Percentiles rank a stretch among this genome's conserved stretches.
phyloP scores from a whole-genome alignment of 1,140 invertebrate species.

The Papilio glaucus region DNA sequence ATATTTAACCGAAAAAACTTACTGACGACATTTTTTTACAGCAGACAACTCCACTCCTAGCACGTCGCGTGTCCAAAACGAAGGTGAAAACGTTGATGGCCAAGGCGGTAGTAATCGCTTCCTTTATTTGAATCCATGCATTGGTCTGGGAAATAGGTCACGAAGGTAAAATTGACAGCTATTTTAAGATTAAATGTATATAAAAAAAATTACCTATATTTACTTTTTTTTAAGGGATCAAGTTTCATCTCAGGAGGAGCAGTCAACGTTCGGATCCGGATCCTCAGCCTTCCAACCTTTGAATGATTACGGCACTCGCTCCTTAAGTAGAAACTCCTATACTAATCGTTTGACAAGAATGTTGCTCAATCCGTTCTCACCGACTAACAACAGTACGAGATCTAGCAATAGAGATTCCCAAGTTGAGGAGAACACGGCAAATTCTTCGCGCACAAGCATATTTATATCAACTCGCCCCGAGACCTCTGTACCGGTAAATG shows the following conservation, averaged over 20 bases:
- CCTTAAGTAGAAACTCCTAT: constrained; percentile 59
- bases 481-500: constrained; percentile 38
- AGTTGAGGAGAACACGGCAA: constrained; percentile 45
- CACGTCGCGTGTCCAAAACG: constrained; percentile 57
- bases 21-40: background rate
- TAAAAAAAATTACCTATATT: constrained; percentile 20
- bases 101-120: constrained; percentile 61
- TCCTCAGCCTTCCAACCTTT: constrained; percentile 76
- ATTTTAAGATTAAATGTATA: constrained; percentile 6
- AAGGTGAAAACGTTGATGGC: constrained; percentile 52
- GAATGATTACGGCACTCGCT: constrained; percentile 52
- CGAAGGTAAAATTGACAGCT: constrained; percentile 48
- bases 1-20: background rate
- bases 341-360: constrained; percentile 59
- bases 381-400: constrained; percentile 48
- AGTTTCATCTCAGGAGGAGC: constrained; percentile 50
- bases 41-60: constrained; percentile 52
- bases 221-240: constrained; percentile 53
- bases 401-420: constrained; percentile 39
- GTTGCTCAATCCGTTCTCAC: constrained; percentile 74
- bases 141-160: constrained; percentile 62
- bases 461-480: constrained; percentile 61
- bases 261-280: constrained; percentile 63
- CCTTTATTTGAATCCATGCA: constrained; percentile 68
- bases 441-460: constrained; percentile 67